Evolutionary conservation across 2,797 vertebrate species (phyloP).

Genomic region (Epinephelus malabaricus): DNA sequence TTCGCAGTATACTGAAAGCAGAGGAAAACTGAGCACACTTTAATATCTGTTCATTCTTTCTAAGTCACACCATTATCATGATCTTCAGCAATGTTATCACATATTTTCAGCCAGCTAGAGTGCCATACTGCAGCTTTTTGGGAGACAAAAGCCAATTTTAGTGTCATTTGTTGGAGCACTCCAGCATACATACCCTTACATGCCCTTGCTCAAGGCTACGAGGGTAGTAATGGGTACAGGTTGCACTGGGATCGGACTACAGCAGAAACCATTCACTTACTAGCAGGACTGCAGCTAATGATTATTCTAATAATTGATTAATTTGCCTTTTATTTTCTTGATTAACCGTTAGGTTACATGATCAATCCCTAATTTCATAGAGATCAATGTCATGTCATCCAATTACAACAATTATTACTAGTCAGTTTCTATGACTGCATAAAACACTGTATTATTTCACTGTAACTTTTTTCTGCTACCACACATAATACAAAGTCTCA

Average conservation of each 20-base stretch:
- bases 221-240: neutral
- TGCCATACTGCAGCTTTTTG: neutral
- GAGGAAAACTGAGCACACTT: too few species aligned
- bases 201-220: slow-evolving; percentile 31
- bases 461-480: neutral
- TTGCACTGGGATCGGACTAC: slow-evolving; percentile 1
- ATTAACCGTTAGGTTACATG: neutral
- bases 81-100: too few species aligned
- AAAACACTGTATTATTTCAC: neutral
- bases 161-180: neutral
- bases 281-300: neutral
- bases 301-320: neutral
- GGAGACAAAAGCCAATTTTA: neutral
- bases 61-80: too few species aligned
- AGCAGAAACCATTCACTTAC: neutral
- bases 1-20: too few species aligned
- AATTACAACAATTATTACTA: neutral
- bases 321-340: neutral
- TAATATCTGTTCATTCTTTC: too few species aligned
- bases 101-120: too few species aligned
- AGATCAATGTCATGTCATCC: neutral
- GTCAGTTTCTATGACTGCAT: slow-evolving; percentile 8
- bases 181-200: neutral
- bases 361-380: neutral
- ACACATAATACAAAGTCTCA: neutral